These are phyloP conservation scores for Neosilurus hyrtlii DNA, from an alignment of 2,797 vertebrate genomes.

Conservation along the genomic window DNA sequence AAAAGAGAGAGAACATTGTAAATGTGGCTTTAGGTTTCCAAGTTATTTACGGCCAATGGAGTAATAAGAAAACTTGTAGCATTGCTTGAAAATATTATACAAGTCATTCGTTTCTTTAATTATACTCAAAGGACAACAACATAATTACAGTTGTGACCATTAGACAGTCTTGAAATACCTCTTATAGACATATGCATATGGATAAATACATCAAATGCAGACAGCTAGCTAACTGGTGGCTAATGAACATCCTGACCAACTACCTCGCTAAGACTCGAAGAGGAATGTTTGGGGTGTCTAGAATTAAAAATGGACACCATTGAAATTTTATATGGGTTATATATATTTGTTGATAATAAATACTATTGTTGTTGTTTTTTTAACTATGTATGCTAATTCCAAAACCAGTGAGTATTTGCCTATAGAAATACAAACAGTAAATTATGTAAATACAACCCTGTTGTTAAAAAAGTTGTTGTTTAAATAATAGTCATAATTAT, in stretches of 20 bases:
- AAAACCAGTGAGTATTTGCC: background rate
- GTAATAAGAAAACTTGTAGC: background rate
- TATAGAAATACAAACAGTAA: background rate
- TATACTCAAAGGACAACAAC: background rate
- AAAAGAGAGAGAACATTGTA: background rate
- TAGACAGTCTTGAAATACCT: background rate
- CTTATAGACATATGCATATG: background rate
- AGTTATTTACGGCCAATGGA: background rate
- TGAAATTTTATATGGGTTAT: background rate
- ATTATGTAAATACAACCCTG: background rate
- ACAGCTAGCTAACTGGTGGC: background rate
- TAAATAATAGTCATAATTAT: background rate
- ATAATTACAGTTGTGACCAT: background rate
- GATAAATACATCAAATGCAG: background rate
- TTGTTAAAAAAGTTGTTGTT: background rate
- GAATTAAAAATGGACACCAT: background rate
- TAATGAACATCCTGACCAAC: background rate
- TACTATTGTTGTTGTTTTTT: no score
- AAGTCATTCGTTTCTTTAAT: conserved; percentile 8
- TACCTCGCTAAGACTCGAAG: background rate
- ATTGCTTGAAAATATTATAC: background rate
- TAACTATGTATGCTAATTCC: background rate
- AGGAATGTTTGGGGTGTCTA: no score
- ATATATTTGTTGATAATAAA: background rate
- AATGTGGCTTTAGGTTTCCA: background rate